phyloP scores from a whole-genome alignment of 2,113 vertebrate species.

The Suncus etruscus region DNA sequence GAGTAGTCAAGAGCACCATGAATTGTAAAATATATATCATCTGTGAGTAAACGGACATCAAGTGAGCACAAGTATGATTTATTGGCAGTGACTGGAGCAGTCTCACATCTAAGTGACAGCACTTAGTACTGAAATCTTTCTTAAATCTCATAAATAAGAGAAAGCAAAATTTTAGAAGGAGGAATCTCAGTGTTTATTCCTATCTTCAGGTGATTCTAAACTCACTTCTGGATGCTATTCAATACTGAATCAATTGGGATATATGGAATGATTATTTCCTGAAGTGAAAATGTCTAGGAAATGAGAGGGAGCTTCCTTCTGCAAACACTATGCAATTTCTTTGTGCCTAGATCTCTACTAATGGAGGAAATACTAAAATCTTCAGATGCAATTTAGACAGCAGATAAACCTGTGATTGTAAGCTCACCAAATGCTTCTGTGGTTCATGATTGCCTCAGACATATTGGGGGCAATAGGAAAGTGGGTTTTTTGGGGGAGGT shows the following conservation, averaged over 20 bases:
- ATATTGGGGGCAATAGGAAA: background rate
- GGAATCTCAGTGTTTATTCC: background rate
- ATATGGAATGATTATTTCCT: constrained; percentile 1
- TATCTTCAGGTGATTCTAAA: background rate
- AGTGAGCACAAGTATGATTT: constrained; percentile 40
- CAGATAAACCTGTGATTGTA: background rate
- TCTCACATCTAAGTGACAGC: background rate
- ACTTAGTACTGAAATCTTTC: constrained; percentile 39
- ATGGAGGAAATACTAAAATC: background rate
- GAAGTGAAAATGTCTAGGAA: background rate
- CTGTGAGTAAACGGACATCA: constrained; percentile 53
- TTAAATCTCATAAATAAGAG: constrained; percentile 59
- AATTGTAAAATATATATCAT: constrained; percentile 59
- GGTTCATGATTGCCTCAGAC: background rate
- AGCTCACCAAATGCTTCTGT: fast-evolving
- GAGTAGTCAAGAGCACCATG: constrained; percentile 35
- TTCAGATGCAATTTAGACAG: background rate
- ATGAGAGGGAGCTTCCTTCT: background rate
- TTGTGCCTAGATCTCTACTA: background rate
- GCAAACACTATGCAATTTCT: background rate
- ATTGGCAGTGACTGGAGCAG: background rate
- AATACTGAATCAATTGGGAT: background rate
- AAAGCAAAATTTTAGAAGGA: constrained; percentile 4
- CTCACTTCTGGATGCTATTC: background rate
- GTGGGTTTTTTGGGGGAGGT: too few species aligned